A percentile compares a stretch with the other conserved stretches of the same genome.
phyloP scores from a whole-genome alignment of 2,113 vertebrate genomes.

The Brachionichthys hirsutus region DNA sequence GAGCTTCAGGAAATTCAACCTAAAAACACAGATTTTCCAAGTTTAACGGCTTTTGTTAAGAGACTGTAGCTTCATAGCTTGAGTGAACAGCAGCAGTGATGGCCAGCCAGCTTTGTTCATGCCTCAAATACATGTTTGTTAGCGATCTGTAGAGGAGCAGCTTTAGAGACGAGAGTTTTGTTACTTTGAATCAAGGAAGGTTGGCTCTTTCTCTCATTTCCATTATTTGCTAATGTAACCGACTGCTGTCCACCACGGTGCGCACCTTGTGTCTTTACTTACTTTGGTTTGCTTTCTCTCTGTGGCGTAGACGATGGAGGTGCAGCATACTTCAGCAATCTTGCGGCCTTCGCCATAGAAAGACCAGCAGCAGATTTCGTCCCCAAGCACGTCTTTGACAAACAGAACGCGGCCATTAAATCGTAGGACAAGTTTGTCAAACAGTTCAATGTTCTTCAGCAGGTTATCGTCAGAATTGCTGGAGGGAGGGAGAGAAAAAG shows the following conservation, averaged over 20 bases:
- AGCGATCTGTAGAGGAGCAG: too few species aligned
- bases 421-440: constrained; percentile 94
- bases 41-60: too few species aligned
- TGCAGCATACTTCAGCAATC: constrained; percentile 97
- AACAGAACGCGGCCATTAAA: constrained; percentile 96
- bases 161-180: too few species aligned
- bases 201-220: too few species aligned
- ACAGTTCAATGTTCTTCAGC: constrained; percentile 98
- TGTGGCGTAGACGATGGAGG: constrained; percentile 96
- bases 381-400: constrained; percentile 95
- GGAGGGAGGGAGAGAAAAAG: constrained; percentile 18
- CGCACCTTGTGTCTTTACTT: background rate
- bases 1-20: constrained; percentile 91
- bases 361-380: constrained; percentile 99
- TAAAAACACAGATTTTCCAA: constrained; percentile 40
- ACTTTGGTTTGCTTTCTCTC: constrained; percentile 99
- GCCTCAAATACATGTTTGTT: too few species aligned
- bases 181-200: too few species aligned
- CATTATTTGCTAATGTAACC: too few species aligned
- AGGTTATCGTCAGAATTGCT: constrained; percentile 98
- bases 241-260: too few species aligned
- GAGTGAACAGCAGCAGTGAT: too few species aligned
- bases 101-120: too few species aligned
- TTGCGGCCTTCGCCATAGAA: constrained; percentile 97
- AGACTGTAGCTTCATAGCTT: too few species aligned